A percentile compares a stretch with the other conserved stretches of the same genome.
phyloP scores from a whole-genome alignment of 2,797 vertebrate species.

The Macrochelys suwanniensis region DNA sequence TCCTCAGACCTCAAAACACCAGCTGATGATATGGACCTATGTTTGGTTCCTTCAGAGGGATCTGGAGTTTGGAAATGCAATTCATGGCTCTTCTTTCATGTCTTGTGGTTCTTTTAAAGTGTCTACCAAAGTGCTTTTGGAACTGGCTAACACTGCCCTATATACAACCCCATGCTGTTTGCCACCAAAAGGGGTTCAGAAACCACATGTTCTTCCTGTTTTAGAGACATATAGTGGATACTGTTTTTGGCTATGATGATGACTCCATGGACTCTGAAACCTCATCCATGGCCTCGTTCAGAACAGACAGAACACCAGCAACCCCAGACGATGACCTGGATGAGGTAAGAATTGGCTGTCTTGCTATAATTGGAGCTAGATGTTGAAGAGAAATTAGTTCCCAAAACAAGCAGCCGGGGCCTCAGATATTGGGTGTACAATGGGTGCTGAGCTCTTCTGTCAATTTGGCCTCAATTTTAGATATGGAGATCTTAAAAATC shows the following conservation, averaged over 20 bases:
- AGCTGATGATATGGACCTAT: neutral
- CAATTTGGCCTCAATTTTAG: neutral
- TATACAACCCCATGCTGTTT: neutral
- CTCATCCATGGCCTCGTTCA: slow-evolving; percentile 95
- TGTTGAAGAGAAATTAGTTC: neutral
- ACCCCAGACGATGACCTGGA: slow-evolving; percentile 96
- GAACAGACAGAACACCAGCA: slow-evolving; percentile 96
- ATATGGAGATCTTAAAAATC: neutral
- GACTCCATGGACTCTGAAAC: slow-evolving; percentile 99
- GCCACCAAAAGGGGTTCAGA: slow-evolving; percentile 17
- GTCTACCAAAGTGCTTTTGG: neutral
- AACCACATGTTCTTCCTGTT: slow-evolving; percentile 35
- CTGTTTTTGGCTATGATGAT: slow-evolving; percentile 96
- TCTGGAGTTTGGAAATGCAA: neutral
- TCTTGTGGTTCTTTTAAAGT: neutral
- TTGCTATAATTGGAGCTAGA: neutral
- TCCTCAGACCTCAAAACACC: neutral
- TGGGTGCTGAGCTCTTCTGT: neutral
- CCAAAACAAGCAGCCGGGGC: neutral
- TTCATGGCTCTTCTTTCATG: neutral
- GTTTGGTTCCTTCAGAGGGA: neutral
- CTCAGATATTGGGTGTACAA: neutral
- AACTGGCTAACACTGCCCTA: rapidly evolving
- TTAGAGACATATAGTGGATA: slow-evolving; percentile 95
- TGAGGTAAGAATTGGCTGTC: slow-evolving; percentile 83